Evolutionary conservation across 2,113 vertebrate species (phyloP).

Genomic region (Sylvia atricapilla): DNA sequence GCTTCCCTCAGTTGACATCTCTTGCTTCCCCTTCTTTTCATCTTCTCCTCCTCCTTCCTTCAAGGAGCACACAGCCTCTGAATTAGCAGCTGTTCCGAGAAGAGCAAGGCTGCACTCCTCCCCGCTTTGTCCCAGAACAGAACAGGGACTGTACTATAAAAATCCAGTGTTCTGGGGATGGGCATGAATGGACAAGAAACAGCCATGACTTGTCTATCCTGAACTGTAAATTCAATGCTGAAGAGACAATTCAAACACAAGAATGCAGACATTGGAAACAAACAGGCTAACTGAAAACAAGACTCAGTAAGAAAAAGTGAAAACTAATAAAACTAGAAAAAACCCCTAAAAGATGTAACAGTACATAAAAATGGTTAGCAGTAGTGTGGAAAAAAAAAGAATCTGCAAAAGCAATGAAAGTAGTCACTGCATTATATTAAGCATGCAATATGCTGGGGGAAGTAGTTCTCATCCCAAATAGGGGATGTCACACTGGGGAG

Average conservation of each 20-base stretch:
- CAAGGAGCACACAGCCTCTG: slow-evolving; percentile 16
- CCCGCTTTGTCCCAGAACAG: slow-evolving; percentile 56
- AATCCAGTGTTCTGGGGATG: slow-evolving; percentile 45
- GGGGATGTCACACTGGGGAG: background rate
- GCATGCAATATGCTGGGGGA: fast-evolving
- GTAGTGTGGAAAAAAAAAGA: background rate
- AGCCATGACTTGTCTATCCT: slow-evolving; percentile 43
- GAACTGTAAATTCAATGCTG: background rate
- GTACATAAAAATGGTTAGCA: background rate
- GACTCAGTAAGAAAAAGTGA: background rate
- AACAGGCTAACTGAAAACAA: background rate
- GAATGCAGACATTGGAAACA: background rate
- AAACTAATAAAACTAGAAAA: background rate
- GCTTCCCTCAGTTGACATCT: background rate
- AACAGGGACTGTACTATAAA: slow-evolving; percentile 51
- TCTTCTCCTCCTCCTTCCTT: slow-evolving; percentile 32
- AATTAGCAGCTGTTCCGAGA: slow-evolving; percentile 49
- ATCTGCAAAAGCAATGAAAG: background rate
- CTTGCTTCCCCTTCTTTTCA: background rate
- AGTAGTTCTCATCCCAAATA: background rate
- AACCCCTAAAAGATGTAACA: background rate
- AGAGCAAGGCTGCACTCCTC: slow-evolving; percentile 56
- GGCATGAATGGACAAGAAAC: slow-evolving; percentile 51
- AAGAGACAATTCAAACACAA: background rate
- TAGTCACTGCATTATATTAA: background rate